These are phyloP conservation scores for Buphagus erythrorhynchus DNA, from an alignment of 2,797 vertebrate genomes.

Conservation along the genomic window DNA sequence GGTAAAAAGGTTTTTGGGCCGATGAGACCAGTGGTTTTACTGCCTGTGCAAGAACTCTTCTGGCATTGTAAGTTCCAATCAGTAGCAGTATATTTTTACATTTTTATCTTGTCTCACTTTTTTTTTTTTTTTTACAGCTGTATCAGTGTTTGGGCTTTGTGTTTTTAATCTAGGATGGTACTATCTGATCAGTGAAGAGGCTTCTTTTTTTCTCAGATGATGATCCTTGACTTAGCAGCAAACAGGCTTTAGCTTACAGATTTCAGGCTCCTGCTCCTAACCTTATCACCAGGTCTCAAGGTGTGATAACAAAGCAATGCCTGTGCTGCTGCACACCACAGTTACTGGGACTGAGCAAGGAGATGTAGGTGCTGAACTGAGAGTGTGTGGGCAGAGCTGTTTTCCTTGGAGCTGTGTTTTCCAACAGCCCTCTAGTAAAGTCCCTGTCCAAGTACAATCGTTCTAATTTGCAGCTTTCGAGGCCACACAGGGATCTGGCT, in stretches of 20 bases:
- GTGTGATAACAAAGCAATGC: background rate
- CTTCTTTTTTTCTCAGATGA: background rate
- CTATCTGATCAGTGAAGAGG: background rate
- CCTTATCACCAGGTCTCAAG: background rate
- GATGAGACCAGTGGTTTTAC: background rate
- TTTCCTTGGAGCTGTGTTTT: background rate
- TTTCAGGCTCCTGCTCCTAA: background rate
- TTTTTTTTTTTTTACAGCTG: background rate
- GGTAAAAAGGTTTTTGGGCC: background rate
- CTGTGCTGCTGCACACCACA: background rate
- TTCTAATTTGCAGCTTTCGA: background rate
- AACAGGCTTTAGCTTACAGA: background rate
- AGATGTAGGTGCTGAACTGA: background rate
- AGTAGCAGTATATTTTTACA: background rate
- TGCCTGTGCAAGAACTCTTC: background rate
- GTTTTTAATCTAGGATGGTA: background rate
- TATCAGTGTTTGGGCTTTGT: background rate
- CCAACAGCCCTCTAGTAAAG: background rate
- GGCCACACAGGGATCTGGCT: background rate
- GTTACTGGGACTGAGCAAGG: background rate
- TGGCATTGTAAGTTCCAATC: background rate
- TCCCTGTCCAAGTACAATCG: background rate
- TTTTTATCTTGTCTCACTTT: background rate
- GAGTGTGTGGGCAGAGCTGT: background rate
- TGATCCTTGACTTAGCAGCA: background rate